Conservation (phyloP, 2,888 invertebrate genomes). For the Euphydryas editha region DNA sequence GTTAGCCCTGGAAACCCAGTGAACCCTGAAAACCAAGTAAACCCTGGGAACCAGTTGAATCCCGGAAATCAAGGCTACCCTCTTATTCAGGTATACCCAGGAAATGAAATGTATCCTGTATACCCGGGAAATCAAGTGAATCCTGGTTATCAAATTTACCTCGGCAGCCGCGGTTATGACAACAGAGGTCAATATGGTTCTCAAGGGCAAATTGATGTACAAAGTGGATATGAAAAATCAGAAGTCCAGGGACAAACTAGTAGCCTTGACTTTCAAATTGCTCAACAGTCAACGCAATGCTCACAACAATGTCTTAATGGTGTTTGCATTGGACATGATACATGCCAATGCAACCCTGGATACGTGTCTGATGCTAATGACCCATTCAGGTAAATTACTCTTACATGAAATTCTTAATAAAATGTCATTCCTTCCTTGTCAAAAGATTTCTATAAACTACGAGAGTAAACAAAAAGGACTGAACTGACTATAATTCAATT, state of each 20-base stretch:
- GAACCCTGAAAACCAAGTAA: background rate
- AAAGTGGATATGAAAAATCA: conserved; percentile 25
- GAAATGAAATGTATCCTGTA: too few relatives aligned
- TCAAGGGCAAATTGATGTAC: conserved; percentile 13
- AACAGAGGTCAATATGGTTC: conserved; percentile 24
- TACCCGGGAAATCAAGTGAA: conserved; percentile 33
- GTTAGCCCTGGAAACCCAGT: conserved; percentile 15
- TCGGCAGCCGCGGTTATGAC: conserved; percentile 18
- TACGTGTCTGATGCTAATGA: conserved; percentile 72
- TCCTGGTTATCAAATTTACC: conserved; percentile 16
- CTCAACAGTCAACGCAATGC: conserved; percentile 65
- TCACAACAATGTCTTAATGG: conserved; percentile 87
- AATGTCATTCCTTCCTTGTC: background rate
- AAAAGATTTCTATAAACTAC: too few relatives aligned
- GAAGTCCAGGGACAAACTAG: conserved; percentile 27
- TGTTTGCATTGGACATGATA: conserved; percentile 79
- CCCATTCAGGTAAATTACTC: conserved; percentile 58
- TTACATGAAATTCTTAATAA: background rate
- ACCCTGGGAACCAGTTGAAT: conserved; percentile 40
- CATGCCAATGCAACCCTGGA: conserved; percentile 84
- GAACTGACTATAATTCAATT: too few relatives aligned
- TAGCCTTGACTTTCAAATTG: conserved; percentile 31
- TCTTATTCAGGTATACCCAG: conserved; percentile 36
- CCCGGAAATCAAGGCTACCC: conserved; percentile 29
- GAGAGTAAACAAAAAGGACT: too few relatives aligned